Base-by-base conservation (phyloP, 1,140 invertebrate genomes). In the Vanessa tameamea region DNA sequence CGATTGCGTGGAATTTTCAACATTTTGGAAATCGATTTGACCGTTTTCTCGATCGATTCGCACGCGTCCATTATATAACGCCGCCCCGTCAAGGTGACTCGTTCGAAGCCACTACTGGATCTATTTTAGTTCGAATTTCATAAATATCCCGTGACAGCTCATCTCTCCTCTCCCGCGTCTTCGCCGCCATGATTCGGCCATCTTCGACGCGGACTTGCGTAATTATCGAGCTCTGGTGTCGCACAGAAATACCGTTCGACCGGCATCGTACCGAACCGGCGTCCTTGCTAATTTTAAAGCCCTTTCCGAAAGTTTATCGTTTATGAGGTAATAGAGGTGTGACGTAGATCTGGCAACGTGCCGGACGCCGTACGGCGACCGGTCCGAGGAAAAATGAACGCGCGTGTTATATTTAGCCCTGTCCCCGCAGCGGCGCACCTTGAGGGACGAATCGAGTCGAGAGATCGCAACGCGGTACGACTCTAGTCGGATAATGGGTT, bases 201-300 rank as follows among this genome's bases (percentile, higher is more conserved):
- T 89, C 69, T 89, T 90, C 76, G 79, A 76, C 72, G 74, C 67
- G 67, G 37, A 73, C 87, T 91, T 92, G 88, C 88, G 88, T 90
- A 90, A 91, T 86, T 83, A 81, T 81, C 80, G 79, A 77, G 78
- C 81, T 80, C 78, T 81, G 69, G 75, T 84, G 83, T 86, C 84
- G 85, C 83, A 77, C 82, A 69, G 78, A 85, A 87, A 84, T 83
- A 87, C 78, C 70, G 64, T 64, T 65, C 75, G 76, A 37, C 57
- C 57, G 57, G 70, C 64, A 73, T 73, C 72, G 72, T 65, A 68
- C 70, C 63, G 77, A 80, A 81, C 78, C 73, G 78, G 80, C 84
- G 90, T 91, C 89, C 89, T 92, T 92, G 90, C 90, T 92, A 89
- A 89, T 91, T 92, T 91, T 87, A 88, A 90, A 92, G 87, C 88